These are phyloP conservation scores for Ariolimax columbianus DNA, from an alignment of 2,888 invertebrate species.

Conservation along the genomic window DNA sequence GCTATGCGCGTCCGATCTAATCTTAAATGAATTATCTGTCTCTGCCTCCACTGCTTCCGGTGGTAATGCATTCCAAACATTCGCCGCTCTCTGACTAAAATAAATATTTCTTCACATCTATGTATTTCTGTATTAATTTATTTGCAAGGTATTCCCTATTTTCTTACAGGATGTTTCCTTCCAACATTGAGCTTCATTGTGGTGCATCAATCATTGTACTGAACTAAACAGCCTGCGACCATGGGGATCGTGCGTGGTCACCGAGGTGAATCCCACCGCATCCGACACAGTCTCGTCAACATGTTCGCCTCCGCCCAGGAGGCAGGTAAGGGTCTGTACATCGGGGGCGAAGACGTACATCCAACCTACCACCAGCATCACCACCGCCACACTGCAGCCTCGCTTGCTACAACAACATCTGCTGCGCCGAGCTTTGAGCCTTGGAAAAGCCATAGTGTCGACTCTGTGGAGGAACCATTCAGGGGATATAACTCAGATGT, in stretches of 20 bases:
- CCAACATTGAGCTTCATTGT: no score
- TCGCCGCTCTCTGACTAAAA: no score
- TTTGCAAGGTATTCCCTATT: no score
- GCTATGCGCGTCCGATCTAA: no score
- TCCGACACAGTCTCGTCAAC: background rate
- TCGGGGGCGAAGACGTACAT: constrained; percentile 42
- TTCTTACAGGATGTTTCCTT: no score
- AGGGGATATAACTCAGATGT: background rate
- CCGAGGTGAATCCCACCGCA: background rate
- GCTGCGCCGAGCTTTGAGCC: background rate
- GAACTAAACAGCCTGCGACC: no score
- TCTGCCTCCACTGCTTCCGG: no score
- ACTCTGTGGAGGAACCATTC: background rate
- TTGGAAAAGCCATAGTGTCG: background rate
- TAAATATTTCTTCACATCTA: no score
- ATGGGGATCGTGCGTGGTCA: constrained; percentile 12
- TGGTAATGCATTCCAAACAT: no score
- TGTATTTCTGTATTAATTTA: no score
- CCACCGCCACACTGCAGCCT: background rate
- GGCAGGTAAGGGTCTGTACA: constrained; percentile 51
- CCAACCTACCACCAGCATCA: constrained; percentile 22
- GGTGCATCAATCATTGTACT: no score
- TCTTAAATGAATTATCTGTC: no score
- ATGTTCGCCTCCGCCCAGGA: constrained; percentile 19
- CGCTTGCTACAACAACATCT: background rate